Base-by-base conservation (phyloP, 2,113 vertebrate genomes). In the Percopsis transmontana region DNA sequence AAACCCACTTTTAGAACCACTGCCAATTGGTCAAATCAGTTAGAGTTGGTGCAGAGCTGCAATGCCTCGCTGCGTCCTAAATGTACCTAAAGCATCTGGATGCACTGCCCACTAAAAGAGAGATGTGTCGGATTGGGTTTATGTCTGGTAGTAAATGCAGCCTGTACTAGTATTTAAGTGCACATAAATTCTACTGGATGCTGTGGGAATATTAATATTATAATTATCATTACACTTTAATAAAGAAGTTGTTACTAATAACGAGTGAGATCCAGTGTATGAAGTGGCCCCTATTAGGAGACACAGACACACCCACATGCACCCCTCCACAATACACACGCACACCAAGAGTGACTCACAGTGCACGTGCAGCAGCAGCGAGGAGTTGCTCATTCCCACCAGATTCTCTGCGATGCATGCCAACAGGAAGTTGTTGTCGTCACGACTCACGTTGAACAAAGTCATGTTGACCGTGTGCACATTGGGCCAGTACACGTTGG, bases 331-430 rank as follows among this genome's bases (percentile, higher is more conserved):
- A n/a, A n/a, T n/a, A n/a, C n/a, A n/a, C n/a, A n/a, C n/a, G n/a
- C n/a, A n/a, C n/a, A n/a, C n/a, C n/a, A n/a, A n/a, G n/a, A n/a
- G n/a, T n/a, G n/a, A 95, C 97, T 94, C 89, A 99, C 97, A 98
- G 83, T 96, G 95, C 38, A 99, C 95, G 0, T 93, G 94, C 82
- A 99, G 94, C 79, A 95, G 94, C 41, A 98, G 94, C 1, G 95
- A 97, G 69, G 94, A 93, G 60, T 98, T 98, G 85, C 92, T 96
- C 96, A 98, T 98, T 59, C 97, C 97, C 88, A 99, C 97, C 90
- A 99, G 92, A 0, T 98, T 99, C 91, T 98, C 97, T 0, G 97
- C 96, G 10, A 98, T 98, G 85, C 97, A 98, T 15, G 93, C 96
- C 52, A 99, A 92, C 74, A 94, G 90, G 79, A 95, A 98, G 58